Percentiles rank a stretch among this genome's conserved stretches.
Conservation (phyloP, 2,888 invertebrate species). For the Ypsolopha scabrella region DNA sequence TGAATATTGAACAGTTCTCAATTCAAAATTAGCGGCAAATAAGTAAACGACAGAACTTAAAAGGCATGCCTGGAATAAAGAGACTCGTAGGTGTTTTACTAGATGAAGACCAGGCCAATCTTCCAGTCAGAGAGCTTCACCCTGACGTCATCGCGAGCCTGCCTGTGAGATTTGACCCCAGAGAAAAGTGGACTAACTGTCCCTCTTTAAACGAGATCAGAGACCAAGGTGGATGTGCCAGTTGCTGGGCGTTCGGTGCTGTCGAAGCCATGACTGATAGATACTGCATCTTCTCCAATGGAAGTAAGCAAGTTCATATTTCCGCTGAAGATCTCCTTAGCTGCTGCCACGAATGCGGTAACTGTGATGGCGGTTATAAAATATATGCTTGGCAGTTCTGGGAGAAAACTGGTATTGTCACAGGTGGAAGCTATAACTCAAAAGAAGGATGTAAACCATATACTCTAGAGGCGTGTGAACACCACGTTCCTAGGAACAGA, state of each 20-base stretch:
- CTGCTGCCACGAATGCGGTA: slow-evolving; percentile 83
- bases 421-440: slow-evolving; percentile 85
- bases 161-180: slow-evolving; percentile 85
- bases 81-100: slow-evolving; percentile 79
- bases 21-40: too few species aligned
- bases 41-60: too few species aligned
- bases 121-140: slow-evolving; percentile 45
- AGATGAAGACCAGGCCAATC: slow-evolving; percentile 60
- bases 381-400: slow-evolving; percentile 90
- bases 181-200: slow-evolving; percentile 86
- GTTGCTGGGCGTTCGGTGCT: slow-evolving; percentile 95
- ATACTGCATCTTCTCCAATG: slow-evolving; percentile 85
- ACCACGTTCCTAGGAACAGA: slow-evolving; percentile 85
- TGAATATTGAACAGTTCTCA: too few species aligned
- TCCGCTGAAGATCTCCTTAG: slow-evolving; percentile 89
- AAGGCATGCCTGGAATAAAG: too few species aligned
- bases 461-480: slow-evolving; percentile 88
- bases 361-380: slow-evolving; percentile 83
- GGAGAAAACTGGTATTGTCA: slow-evolving; percentile 86
- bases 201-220: slow-evolving; percentile 86
- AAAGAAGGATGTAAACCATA: slow-evolving; percentile 90
- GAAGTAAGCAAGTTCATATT: slow-evolving; percentile 76
- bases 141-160: slow-evolving; percentile 55
- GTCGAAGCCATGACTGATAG: slow-evolving; percentile 94
- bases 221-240: slow-evolving; percentile 92